Conservation (phyloP, 2,888 invertebrate genomes). For the Lasioglossum morio region DNA sequence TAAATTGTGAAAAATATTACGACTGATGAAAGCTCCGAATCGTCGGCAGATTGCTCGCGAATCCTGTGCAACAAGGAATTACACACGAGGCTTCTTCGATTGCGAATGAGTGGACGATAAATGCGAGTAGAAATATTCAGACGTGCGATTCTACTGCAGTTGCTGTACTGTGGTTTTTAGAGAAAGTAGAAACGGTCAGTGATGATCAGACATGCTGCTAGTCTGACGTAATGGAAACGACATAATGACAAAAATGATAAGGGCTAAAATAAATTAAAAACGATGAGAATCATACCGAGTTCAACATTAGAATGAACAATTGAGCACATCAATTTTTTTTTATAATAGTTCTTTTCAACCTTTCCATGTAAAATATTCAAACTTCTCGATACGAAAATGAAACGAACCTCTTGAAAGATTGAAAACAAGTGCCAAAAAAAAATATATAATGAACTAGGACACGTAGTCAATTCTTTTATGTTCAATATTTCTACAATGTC, state of each 20-base stretch:
- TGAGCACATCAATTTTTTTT: not conserved
- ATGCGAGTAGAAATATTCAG: no score
- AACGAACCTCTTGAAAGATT: not conserved
- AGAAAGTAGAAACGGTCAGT: no score
- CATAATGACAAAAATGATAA: not conserved
- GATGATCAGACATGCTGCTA: no score
- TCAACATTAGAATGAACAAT: not conserved
- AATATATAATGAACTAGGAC: no score
- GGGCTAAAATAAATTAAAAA: not conserved
- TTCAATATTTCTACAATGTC: not conserved
- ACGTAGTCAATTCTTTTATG: not conserved
- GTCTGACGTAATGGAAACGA: no score
- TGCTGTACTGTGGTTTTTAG: not conserved
- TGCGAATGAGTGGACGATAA: not conserved
- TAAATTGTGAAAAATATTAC: conserved; percentile 12
- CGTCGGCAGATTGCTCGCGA: not conserved
- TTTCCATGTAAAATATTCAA: not conserved
- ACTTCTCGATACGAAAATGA: not conserved
- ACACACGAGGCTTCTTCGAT: not conserved
- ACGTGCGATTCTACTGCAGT: not conserved
- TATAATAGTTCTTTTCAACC: no score
- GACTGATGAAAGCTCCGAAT: not conserved
- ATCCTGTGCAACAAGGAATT: not conserved
- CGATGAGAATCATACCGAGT: not conserved
- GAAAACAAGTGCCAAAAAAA: not conserved